Evolutionary conservation across 2,888 invertebrate species (phyloP), one percentile per base, ranked within the genome.

Genomic region (Habroteleia sp.): DNA sequence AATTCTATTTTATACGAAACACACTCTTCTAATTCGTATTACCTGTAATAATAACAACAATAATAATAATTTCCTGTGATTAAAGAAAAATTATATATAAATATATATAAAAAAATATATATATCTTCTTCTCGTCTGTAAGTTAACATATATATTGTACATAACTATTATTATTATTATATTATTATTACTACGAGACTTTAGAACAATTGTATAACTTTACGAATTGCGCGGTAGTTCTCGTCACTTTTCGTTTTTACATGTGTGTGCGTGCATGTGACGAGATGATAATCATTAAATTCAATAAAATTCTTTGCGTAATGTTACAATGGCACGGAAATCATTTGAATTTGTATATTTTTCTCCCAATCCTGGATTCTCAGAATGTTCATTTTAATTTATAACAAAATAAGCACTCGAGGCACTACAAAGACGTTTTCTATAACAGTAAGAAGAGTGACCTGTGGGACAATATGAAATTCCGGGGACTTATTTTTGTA

Each of bases 1-100:
- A 74, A 84, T 84, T 84, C 84, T 84, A 84, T 84, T 84, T 84
- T 84, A 82, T 78, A 77, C 62, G 52, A 68, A 76, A 54, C 72
- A n/a, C n/a, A 63, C 60, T 58, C 63, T 58, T 65, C 44, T 68
- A 74, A 74, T 52, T 71, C 56, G 58, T 50, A 75, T 69, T 74
- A 68, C 50, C 48, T 74, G 68, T 68, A 58, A 68, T 58, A 60
- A 60, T 35, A 73, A 54, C 44, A 65, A 60, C 35, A 73, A 63
- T 63, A 74, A 74, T 66, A 73, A 66, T 74, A 54, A 65, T 73
- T 73, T 74, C 60, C 74, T 74, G 74, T 74, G 74, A 74, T 74
- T 74, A 66, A 66, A 74, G 20, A 50, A 39, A 50, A 58, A 48
- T 14, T 33, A 62, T 46, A 46, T n/a, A n/a, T n/a, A n/a, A 6